Conservation (phyloP, 2,797 vertebrate genomes). For the Acanthopagrus latus region DNA sequence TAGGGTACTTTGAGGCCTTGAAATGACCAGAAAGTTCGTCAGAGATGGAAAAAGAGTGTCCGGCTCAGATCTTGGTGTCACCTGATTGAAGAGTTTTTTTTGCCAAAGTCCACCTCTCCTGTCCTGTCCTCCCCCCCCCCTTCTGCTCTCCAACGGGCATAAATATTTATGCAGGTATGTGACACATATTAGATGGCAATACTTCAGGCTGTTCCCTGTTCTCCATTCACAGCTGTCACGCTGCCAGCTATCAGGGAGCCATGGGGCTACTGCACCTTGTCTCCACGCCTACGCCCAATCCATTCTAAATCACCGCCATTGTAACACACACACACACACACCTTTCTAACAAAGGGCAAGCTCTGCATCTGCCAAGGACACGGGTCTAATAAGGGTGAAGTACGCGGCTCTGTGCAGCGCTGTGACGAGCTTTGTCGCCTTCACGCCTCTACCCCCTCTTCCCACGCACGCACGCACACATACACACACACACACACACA, state of each 20-base stretch:
- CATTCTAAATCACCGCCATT: slow-evolving; percentile 87
- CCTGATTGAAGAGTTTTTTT: slow-evolving; percentile 78
- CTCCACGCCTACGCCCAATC: slow-evolving; percentile 84
- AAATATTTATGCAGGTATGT: slow-evolving; percentile 88
- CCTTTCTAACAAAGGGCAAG: slow-evolving; percentile 87
- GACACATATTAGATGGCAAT: slow-evolving; percentile 88
- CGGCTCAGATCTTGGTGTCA: slow-evolving; percentile 63
- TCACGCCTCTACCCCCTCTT: slow-evolving; percentile 46
- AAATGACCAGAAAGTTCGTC: slow-evolving; percentile 18
- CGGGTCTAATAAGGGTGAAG: slow-evolving; percentile 86
- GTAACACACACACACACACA: slow-evolving; percentile 77
- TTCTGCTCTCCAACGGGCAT: slow-evolving; percentile 78
- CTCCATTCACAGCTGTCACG: slow-evolving; percentile 88
- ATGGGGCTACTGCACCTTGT: slow-evolving; percentile 86
- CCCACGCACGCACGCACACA: slow-evolving; percentile 42
- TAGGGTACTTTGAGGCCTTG: slow-evolving; percentile 15
- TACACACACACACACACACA: slow-evolving; percentile 36
- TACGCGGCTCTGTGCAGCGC: slow-evolving; percentile 68
- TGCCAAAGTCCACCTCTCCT: slow-evolving; percentile 67
- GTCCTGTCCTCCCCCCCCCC: slow-evolving; percentile 49
- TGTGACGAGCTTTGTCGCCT: slow-evolving; percentile 74
- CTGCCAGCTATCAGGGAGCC: slow-evolving; percentile 84
- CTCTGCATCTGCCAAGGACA: slow-evolving; percentile 87
- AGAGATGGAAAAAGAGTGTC: slow-evolving; percentile 30
- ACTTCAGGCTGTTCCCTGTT: slow-evolving; percentile 86